phyloP scores from a whole-genome alignment of 2,797 vertebrate genomes.

The Artibeus lituratus region DNA sequence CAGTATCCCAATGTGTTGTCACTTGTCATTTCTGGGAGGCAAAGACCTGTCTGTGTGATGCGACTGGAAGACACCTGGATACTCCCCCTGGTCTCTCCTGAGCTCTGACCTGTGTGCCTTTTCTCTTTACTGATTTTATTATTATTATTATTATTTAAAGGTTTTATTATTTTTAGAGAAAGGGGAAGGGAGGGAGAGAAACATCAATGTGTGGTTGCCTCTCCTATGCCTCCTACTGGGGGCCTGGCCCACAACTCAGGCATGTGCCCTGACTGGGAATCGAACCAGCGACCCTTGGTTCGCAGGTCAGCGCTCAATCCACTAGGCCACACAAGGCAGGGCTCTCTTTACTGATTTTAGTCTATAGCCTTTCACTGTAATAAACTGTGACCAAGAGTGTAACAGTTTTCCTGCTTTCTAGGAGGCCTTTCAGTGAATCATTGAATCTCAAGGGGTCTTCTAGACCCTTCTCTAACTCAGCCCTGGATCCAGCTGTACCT shows the following conservation, averaged over 20 bases:
- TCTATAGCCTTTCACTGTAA: not conserved
- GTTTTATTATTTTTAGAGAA: too few species aligned
- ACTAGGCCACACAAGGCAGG: too few species aligned
- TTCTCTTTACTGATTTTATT: not conserved
- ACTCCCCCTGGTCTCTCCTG: not conserved
- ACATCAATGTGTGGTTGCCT: too few species aligned
- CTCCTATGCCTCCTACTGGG: too few species aligned
- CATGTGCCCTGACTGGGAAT: too few species aligned
- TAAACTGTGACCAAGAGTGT: not conserved
- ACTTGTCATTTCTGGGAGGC: not conserved
- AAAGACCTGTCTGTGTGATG: too few species aligned
- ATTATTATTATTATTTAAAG: too few species aligned
- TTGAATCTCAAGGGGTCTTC: not conserved
- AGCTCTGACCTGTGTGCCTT: not conserved
- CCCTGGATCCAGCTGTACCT: not conserved
- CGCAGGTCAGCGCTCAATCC: too few species aligned
- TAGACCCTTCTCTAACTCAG: not conserved
- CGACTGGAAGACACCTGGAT: not conserved
- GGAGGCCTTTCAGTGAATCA: not conserved
- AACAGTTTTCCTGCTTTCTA: not conserved
- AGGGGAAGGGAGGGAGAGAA: too few species aligned
- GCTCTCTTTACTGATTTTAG: not conserved
- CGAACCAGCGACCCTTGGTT: too few species aligned
- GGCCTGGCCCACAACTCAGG: too few species aligned
- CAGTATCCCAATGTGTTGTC: not conserved